Percentiles rank a stretch among this genome's conserved stretches.
Conservation (phyloP, 2,888 invertebrate species). For the Willowsia nigromaculata region DNA sequence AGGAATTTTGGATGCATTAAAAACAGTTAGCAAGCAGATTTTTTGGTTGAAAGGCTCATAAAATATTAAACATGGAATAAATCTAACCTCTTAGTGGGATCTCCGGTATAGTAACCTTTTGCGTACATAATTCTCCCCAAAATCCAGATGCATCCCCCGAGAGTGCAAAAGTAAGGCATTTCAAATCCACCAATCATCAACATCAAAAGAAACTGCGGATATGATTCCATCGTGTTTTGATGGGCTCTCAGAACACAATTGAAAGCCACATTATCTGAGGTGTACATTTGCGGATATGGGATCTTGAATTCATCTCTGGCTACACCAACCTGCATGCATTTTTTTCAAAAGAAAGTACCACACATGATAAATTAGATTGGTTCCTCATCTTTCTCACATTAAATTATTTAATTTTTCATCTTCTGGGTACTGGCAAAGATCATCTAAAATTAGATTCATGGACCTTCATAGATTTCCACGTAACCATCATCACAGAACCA, state of each 20-base stretch:
- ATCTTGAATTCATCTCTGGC: slow-evolving; percentile 80
- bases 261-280: slow-evolving; percentile 80
- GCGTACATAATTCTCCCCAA: slow-evolving; percentile 81
- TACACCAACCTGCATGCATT: slow-evolving; percentile 80
- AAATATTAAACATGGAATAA: background rate
- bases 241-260: slow-evolving; percentile 82
- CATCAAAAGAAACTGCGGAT: slow-evolving; percentile 80
- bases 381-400: no score
- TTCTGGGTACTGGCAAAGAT: background rate
- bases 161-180: slow-evolving; percentile 80
- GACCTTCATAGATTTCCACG: slow-evolving; percentile 80
- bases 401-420: no score
- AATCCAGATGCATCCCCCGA: slow-evolving; percentile 81
- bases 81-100: slow-evolving; percentile 74
- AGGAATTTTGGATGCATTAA: background rate
- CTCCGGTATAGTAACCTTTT: slow-evolving; percentile 79
- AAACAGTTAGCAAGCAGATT: no score
- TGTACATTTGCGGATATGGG: slow-evolving; percentile 81
- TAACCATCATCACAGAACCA: slow-evolving; percentile 80
- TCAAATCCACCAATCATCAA: slow-evolving; percentile 81
- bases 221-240: slow-evolving; percentile 81
- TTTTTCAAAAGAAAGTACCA: background rate
- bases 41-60: no score
- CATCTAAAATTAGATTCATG: background rate
- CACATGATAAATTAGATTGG: background rate